phyloP scores from a whole-genome alignment of 92 coral and sea anemone genomes.

The Porites divaricata region DNA sequence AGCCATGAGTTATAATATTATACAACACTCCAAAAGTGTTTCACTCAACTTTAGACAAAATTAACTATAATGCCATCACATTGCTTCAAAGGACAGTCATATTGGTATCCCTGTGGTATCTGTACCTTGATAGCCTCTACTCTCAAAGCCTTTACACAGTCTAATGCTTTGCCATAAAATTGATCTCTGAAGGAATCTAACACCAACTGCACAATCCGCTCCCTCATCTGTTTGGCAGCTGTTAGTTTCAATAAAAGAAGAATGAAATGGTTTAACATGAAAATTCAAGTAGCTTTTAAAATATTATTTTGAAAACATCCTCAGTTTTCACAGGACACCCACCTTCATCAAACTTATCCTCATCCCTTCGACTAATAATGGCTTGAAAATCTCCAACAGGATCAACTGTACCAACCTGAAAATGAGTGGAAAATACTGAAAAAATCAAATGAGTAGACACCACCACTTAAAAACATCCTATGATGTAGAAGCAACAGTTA shows the following conservation, averaged over 20 bases:
- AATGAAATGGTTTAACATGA: background rate
- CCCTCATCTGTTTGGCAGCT: constrained; percentile 96
- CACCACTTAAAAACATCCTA: no score
- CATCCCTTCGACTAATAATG: constrained; percentile 80
- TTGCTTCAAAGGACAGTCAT: background rate
- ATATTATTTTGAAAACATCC: no score
- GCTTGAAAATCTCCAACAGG: constrained; percentile 89
- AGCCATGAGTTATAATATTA: background rate
- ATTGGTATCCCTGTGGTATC: background rate
- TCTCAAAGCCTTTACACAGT: constrained; percentile 75
- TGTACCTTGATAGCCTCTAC: constrained; percentile 87
- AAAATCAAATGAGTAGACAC: background rate
- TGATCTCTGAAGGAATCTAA: constrained; percentile 92
- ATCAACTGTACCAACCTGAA: constrained; percentile 95
- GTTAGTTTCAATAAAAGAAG: background rate
- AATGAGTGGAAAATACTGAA: background rate
- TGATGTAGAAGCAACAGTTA: no score
- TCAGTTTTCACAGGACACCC: background rate
- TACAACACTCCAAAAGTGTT: no score
- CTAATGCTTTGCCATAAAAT: constrained; percentile 86
- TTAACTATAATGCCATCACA: background rate
- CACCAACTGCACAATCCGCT: constrained; percentile 81
- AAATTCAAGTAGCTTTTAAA: background rate
- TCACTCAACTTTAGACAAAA: no score
- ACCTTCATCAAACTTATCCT: constrained; percentile 91